Percentiles rank a stretch among this genome's conserved stretches.
Evolutionary conservation across 1,140 invertebrate species (phyloP).

Genomic region (Orchesella cincta): DNA sequence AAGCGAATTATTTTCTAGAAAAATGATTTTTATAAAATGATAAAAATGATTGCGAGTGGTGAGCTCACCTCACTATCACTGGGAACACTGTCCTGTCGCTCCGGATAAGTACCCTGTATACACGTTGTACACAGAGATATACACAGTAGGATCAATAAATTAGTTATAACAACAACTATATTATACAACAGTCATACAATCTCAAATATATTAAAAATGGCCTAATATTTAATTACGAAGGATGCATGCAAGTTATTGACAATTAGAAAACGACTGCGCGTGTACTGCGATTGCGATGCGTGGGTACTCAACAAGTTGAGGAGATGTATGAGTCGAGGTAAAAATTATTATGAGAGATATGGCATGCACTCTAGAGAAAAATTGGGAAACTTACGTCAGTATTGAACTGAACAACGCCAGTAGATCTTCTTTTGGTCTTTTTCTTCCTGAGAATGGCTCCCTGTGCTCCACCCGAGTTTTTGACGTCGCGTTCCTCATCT

Average conservation of each 20-base stretch:
- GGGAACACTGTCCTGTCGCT: conserved; percentile 34
- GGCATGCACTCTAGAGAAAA: neutral
- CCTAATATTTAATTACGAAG: too few species aligned
- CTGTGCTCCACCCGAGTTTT: conserved; percentile 50
- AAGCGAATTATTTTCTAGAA: too few species aligned
- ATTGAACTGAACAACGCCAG: conserved; percentile 49
- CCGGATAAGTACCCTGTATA: conserved; percentile 41
- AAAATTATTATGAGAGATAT: neutral
- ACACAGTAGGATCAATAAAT: neutral
- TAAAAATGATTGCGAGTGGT: too few species aligned
- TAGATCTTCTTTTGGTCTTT: conserved; percentile 57
- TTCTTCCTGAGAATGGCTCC: conserved; percentile 54
- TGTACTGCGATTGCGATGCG: too few species aligned
- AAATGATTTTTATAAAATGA: too few species aligned
- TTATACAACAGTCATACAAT: too few species aligned
- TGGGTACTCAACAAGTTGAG: too few species aligned
- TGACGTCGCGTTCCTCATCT: conserved; percentile 52
- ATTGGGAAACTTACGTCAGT: conserved; percentile 41
- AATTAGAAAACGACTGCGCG: too few species aligned
- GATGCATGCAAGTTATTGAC: too few species aligned
- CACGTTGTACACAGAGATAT: conserved; percentile 9
- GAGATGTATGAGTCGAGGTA: too few species aligned
- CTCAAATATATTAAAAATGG: too few species aligned
- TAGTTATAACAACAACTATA: too few species aligned
- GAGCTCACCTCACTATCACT: conserved; percentile 49